Evolutionary conservation across 2,113 vertebrate species (phyloP).

Genomic region (Lampris incognitus): DNA sequence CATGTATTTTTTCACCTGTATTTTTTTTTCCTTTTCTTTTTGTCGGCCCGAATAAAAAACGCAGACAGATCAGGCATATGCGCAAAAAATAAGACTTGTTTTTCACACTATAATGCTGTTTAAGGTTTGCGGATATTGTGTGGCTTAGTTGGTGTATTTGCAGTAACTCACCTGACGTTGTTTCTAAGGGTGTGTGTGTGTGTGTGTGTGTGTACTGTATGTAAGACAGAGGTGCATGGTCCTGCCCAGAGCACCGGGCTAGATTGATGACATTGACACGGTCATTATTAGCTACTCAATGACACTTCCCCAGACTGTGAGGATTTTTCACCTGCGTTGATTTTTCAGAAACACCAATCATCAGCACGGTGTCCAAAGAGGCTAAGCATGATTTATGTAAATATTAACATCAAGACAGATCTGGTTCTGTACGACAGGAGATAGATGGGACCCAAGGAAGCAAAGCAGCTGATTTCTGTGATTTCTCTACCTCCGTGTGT

Average conservation of each 20-base stretch:
- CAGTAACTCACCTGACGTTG: not conserved
- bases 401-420: conserved; percentile 81
- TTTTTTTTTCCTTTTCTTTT: conserved; percentile 4
- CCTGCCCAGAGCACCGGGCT: conserved; percentile 9
- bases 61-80: not conserved
- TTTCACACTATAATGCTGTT: not conserved
- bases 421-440: conserved; percentile 73
- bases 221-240: conserved; percentile 20
- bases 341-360: conserved; percentile 68
- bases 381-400: conserved; percentile 85
- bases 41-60: not conserved
- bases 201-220: not conserved
- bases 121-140: too few species aligned
- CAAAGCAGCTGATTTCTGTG: conserved; percentile 84
- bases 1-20: conserved; percentile 37
- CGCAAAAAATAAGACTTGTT: not conserved
- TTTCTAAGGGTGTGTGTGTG: conserved; percentile 1
- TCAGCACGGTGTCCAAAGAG: conserved; percentile 73
- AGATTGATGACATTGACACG: conserved; percentile 72
- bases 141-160: too few species aligned
- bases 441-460: conserved; percentile 77
- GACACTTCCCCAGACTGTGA: conserved; percentile 58
- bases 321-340: conserved; percentile 65
- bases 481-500: conserved; percentile 69
- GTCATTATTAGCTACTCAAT: conserved; percentile 76